Evolutionary conservation across 2,888 invertebrate genomes (phyloP).

Genomic region (Ephialtes manifestator): DNA sequence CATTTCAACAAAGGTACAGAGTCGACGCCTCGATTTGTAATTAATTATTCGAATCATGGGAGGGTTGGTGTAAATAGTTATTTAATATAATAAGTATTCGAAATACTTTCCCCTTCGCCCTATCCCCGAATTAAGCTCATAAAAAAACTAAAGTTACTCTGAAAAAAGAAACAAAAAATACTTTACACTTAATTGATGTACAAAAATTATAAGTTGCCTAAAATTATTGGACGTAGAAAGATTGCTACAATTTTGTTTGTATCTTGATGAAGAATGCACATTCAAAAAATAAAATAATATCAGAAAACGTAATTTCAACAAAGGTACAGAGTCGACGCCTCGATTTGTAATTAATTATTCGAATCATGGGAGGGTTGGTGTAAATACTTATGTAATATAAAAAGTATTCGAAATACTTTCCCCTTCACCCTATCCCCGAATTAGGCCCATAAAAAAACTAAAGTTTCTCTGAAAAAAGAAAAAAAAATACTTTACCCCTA

Average conservation of each 20-base stretch:
- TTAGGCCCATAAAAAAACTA: not conserved
- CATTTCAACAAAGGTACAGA: conserved; percentile 60
- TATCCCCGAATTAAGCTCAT: too few species aligned
- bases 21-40: conserved; percentile 76
- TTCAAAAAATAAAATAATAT: not conserved
- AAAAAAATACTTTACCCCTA: not conserved
- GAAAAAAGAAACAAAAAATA: not conserved
- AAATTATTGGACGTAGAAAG: not conserved
- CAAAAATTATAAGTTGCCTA: not conserved
- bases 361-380: conserved; percentile 70
- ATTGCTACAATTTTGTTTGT: not conserved
- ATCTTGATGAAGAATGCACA: not conserved
- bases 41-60: conserved; percentile 79
- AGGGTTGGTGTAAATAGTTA: conserved; percentile 50
- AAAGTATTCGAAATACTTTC: too few species aligned
- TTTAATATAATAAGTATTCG: too few species aligned
- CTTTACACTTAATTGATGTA: not conserved
- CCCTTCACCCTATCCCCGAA: too few species aligned
- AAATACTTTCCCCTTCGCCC: too few species aligned
- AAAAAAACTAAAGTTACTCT: not conserved
- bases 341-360: conserved; percentile 81
- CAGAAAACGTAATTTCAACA: conserved; percentile 57
- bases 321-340: conserved; percentile 66
- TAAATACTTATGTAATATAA: too few species aligned
- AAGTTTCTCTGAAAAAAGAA: not conserved